Evolutionary conservation across 2,888 invertebrate genomes (phyloP), one percentile per base, ranked within the genome.

Genomic region (Schizotus pectinicornis): DNA sequence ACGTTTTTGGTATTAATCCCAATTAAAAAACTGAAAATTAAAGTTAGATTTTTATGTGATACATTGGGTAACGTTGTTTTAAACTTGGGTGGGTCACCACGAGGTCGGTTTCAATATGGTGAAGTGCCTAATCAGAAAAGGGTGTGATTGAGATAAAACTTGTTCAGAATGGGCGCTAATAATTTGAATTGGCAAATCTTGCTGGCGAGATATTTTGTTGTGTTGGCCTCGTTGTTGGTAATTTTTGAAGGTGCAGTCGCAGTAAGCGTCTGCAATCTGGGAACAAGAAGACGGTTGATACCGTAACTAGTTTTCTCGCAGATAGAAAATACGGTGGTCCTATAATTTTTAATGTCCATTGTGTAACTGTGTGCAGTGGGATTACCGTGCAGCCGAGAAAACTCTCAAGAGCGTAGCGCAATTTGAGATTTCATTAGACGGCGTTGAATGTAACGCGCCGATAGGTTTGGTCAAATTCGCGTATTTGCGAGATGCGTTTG

Each of bases 331-430:
- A 48, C 48, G 49, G 54, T 48, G 54, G 51, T 48, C 58, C 67
- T 63, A 64, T 64, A 58, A 64, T 64, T 64, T 66, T 61, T 63
- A 64, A 64, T 62, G 62, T 56, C 63, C 57, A 61, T 67, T 67
- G 64, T 65, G 55, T 54, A 62, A 62, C 62, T 64, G 61, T 63
- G 57, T 64, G 55, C 62, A 63, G 55, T 42, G 50, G 55, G 65
- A 64, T 64, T 65, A 67, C 61, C 63, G 59, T 56, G 38, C 56
- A 53, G 51, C 57, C 53, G 56, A 61, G 59, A 36, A 48, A 46
- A 63, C 46, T 55, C 56, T 36, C 22, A 56, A 50, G 61, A 63
- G 53, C 54, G 53, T 47, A 56, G 54, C 49, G 45, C 54, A 61
- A 57, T 65, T 62, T 51, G 55, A 61, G 57, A 61, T 65, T 61